Evolutionary conservation across 2,888 invertebrate species (phyloP).

Genomic region (Dendrolimus houi): DNA sequence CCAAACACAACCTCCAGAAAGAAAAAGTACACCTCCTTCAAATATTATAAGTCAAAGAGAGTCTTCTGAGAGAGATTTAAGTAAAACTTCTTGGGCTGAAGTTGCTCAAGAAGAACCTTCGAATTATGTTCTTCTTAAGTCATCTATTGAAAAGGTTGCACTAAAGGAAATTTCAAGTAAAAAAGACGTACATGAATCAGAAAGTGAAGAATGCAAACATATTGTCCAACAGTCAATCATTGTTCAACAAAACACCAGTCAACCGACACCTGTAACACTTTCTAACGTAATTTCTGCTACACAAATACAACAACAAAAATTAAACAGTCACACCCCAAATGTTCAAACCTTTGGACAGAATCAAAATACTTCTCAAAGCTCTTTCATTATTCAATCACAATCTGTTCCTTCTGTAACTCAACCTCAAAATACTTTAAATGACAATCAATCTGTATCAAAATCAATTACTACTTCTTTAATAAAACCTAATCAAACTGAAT

Average conservation of each 20-base stretch:
- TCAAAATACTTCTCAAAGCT: constrained; percentile 32
- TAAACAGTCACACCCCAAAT: constrained; percentile 23
- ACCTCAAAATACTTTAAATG: constrained; percentile 28
- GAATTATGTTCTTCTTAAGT: constrained; percentile 24
- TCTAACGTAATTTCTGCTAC: constrained; percentile 10
- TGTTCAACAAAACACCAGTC: constrained; percentile 14
- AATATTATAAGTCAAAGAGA: constrained; percentile 52
- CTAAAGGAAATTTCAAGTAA: constrained; percentile 28
- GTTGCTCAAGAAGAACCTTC: constrained; percentile 54
- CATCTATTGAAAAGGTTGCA: constrained; percentile 31
- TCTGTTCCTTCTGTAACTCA: constrained; percentile 19
- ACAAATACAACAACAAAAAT: constrained; percentile 33
- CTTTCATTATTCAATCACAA: constrained; percentile 30
- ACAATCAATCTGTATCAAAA: constrained; percentile 30
- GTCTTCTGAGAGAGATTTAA: constrained; percentile 60
- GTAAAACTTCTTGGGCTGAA: constrained; percentile 68
- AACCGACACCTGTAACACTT: constrained; percentile 5
- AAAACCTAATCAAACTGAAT: constrained; percentile 33
- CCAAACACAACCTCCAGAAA: constrained; percentile 60
- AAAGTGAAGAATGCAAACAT: constrained; percentile 27
- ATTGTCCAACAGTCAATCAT: constrained; percentile 17
- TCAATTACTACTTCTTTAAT: constrained; percentile 21
- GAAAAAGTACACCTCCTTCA: constrained; percentile 58
- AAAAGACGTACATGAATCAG: constrained; percentile 24
- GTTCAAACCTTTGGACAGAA: constrained; percentile 29